Evolutionary conservation across 2,888 invertebrate genomes (phyloP), one percentile per base, ranked within the genome.

Genomic region (Pterobdella sp.): DNA sequence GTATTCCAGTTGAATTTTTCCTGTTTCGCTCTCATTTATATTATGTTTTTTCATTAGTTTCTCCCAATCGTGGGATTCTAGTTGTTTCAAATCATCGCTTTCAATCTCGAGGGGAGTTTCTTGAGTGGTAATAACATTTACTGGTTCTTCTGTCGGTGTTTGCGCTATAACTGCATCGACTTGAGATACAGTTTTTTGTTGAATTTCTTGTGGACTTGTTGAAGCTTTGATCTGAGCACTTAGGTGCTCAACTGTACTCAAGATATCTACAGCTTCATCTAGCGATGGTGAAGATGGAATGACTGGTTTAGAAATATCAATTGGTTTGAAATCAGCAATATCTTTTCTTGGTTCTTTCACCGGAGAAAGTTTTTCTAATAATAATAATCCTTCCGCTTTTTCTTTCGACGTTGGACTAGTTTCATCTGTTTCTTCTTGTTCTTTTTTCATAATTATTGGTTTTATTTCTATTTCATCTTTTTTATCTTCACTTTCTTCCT

Each of bases 21-120:
- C 79, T 67, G 95, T 90, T 78, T 96, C 95, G 22, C 90, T 89
- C 72, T 93, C 90, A 72, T 91, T 89, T 69, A 97, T 88, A 76
- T 91, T 92, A 71, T 95, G 85, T 83, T 93, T 35, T 36, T 60
- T 35, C 35, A 63, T 34, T 37, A 71, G 26, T 18, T 35, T 36
- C 31, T 63, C 32, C 71, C 71, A 71, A 22, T 56, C 60, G 4
- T n/a, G 60, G 18, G 14, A 26, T 22, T 71, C 71, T 14, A 29
- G 22, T 1, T 60, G 31, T 32, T 60, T 63, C 31, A 71, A 0
- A n/a, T 71, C 71, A 10, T 71, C 63, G 22, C 60, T 56, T 22
- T 7, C 7, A 3, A 56, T 14, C n/a, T 56, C 60, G 3, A 56
- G 60, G n/a, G 18, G n/a, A 7, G 42, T 42, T 18, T 42, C 42